Conservation (phyloP, 2,888 invertebrate genomes). For the Hemistola chrysoprasaria region DNA sequence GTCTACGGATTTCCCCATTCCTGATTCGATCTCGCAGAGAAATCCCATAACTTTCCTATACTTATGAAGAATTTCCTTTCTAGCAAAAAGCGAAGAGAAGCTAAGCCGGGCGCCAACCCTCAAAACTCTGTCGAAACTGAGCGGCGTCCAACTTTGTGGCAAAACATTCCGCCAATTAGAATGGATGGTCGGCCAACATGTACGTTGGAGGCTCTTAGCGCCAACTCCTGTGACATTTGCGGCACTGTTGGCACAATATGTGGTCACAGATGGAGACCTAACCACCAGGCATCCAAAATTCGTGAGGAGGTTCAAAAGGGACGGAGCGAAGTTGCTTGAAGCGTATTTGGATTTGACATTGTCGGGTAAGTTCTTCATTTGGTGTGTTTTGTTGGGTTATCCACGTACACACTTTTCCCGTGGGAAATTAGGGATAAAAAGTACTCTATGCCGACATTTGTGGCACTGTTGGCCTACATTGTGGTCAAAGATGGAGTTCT, state of each 20-base stretch:
- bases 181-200: slow-evolving; percentile 76
- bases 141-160: slow-evolving; percentile 63
- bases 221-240: slow-evolving; percentile 72
- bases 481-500: slow-evolving; percentile 66
- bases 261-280: slow-evolving; percentile 63
- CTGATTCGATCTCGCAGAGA: no score
- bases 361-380: slow-evolving; percentile 53
- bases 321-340: slow-evolving; percentile 62
- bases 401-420: no score
- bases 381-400: no score
- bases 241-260: slow-evolving; percentile 59
- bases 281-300: slow-evolving; percentile 67
- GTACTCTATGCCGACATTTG: no score
- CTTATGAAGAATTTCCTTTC: slow-evolving; percentile 3
- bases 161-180: slow-evolving; percentile 71
- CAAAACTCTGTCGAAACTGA: slow-evolving; percentile 59
- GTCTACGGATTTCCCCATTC: no score
- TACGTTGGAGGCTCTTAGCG: slow-evolving; percentile 62
- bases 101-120: slow-evolving; percentile 64
- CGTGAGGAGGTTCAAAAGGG: slow-evolving; percentile 60
- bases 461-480: slow-evolving; percentile 60
- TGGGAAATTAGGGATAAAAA: no score
- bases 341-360: slow-evolving; percentile 68
- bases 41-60: no score
- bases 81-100: slow-evolving; percentile 75